Evolutionary conservation across 2,888 invertebrate genomes (phyloP).

Genomic region (Scaptodrosophila latifasciaeformis): DNA sequence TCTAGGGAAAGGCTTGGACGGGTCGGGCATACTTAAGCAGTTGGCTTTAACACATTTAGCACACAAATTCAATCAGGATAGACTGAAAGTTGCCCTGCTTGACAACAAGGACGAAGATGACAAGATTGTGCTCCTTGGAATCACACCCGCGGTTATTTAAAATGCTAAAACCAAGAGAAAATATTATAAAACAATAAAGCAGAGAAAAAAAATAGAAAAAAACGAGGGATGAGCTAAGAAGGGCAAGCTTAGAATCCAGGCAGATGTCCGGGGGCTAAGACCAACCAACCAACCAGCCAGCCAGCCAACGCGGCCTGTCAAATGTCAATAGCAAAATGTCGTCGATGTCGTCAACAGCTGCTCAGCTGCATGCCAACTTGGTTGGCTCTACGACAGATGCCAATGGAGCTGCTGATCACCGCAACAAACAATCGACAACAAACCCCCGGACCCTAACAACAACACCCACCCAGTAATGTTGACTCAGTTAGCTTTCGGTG

Average conservation of each 20-base stretch:
- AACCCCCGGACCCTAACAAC: no score
- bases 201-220: conserved; percentile 27
- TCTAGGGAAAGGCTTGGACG: no score
- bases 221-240: neutral
- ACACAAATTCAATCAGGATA: conserved; percentile 57
- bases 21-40: conserved; percentile 56
- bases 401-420: conserved; percentile 33
- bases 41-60: conserved; percentile 51
- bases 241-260: conserved; percentile 1
- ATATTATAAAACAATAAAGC: conserved; percentile 53
- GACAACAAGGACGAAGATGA: conserved; percentile 20
- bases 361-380: conserved; percentile 24
- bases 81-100: conserved; percentile 17
- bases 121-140: conserved; percentile 37
- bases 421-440: conserved; percentile 28
- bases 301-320: conserved; percentile 54
- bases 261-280: neutral
- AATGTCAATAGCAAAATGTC: conserved; percentile 67
- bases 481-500: conserved; percentile 34
- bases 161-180: conserved; percentile 59
- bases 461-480: neutral
- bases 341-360: conserved; percentile 50
- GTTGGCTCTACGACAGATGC: neutral
- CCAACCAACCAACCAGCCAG: neutral
- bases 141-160: conserved; percentile 71